Conservation (phyloP, 2,888 invertebrate genomes). For the Sepiola atlantica region DNA sequence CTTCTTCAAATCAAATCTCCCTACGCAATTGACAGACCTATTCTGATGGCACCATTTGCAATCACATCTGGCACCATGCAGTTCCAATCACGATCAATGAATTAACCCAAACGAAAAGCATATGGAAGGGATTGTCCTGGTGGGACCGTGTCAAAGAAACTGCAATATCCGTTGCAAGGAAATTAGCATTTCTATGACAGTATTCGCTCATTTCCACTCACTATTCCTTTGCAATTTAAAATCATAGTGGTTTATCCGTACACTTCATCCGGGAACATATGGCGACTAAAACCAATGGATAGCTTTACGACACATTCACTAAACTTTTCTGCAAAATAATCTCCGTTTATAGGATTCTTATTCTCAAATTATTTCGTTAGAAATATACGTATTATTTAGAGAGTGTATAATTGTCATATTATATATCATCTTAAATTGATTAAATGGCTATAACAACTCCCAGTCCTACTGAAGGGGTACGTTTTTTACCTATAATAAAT, state of each 20-base stretch:
- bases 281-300: background rate
- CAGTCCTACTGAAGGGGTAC: too few species aligned
- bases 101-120: background rate
- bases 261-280: background rate
- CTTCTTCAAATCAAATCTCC: background rate
- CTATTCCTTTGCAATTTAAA: background rate
- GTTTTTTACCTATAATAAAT: too few species aligned
- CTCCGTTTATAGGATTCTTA: too few species aligned
- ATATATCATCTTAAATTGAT: too few species aligned
- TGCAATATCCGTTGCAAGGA: constrained; percentile 13
- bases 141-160: background rate
- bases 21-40: background rate
- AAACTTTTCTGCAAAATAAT: too few species aligned
- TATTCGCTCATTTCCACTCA: background rate
- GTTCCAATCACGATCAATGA: background rate
- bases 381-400: too few species aligned
- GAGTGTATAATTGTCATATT: too few species aligned
- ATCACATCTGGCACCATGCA: background rate
- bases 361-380: too few species aligned
- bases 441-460: too few species aligned
- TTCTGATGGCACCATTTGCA: background rate
- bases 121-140: background rate
- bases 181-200: background rate
- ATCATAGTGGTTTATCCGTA: background rate
- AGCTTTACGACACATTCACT: too few species aligned